Conservation (phyloP, 92 coral and sea anemone genomes). For the Zoanthus gigantus region DNA sequence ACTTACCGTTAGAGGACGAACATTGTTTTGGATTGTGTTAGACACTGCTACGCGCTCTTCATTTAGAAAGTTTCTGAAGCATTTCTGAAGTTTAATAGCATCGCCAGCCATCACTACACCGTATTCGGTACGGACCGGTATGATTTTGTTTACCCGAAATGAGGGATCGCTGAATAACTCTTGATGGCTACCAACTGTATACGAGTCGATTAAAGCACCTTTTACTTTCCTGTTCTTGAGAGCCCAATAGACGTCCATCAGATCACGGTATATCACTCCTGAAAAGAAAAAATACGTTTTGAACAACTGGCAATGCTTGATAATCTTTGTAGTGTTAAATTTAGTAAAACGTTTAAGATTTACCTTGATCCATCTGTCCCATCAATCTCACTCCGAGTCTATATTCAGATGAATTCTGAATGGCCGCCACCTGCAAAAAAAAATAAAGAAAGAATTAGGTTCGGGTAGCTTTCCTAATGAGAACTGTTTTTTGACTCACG, state of each 20-base stretch:
- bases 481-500: background rate
- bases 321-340: background rate
- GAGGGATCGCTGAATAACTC: slow-evolving; percentile 74
- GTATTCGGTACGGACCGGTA: slow-evolving; percentile 71
- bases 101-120: slow-evolving; percentile 92
- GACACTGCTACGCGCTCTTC: slow-evolving; percentile 81
- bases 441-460: background rate
- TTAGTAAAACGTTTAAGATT: background rate
- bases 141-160: slow-evolving; percentile 69
- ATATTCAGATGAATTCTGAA: slow-evolving; percentile 82
- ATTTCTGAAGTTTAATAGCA: slow-evolving; percentile 77
- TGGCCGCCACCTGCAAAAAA: slow-evolving; percentile 79
- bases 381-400: slow-evolving; percentile 90
- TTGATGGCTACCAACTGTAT: slow-evolving; percentile 79
- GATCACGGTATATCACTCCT: slow-evolving; percentile 70
- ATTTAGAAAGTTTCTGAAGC: slow-evolving; percentile 75
- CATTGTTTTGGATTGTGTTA: slow-evolving; percentile 69
- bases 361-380: slow-evolving; percentile 78
- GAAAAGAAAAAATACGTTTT: too few species aligned
- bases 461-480: too few species aligned
- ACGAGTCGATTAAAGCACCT: slow-evolving; percentile 82
- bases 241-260: slow-evolving; percentile 72
- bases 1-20: slow-evolving; percentile 73
- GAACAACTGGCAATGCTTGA: too few species aligned
- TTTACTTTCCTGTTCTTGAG: slow-evolving; percentile 76